phyloP scores from a whole-genome alignment of 2,888 invertebrate species.

The Leucophenga montana region DNA sequence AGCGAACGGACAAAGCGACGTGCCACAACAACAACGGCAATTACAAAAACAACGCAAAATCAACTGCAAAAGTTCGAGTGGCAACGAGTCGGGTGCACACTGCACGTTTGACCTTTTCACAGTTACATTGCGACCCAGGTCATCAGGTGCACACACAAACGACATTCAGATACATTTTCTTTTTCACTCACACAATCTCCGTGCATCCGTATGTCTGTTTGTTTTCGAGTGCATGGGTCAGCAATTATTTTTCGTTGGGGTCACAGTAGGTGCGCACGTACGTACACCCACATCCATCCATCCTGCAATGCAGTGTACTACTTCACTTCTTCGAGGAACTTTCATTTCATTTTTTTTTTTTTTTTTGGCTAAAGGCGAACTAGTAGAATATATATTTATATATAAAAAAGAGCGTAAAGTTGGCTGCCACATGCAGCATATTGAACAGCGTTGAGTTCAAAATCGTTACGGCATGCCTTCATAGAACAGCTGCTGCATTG shows the following conservation, averaged over 20 bases:
- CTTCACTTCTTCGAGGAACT: conserved; percentile 4
- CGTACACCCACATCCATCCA: conserved; percentile 38
- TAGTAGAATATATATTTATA: conserved; percentile 43
- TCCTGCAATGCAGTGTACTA: not conserved
- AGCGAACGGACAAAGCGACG: not conserved
- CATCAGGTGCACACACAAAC: conserved; percentile 11
- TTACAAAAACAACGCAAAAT: conserved; percentile 6
- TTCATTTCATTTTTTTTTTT: not conserved
- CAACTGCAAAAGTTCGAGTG: conserved; percentile 23
- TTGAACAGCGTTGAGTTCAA: conserved; percentile 57
- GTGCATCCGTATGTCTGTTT: conserved; percentile 41
- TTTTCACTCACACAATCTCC: not conserved
- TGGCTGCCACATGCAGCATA: conserved; percentile 54
- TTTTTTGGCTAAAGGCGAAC: conserved; percentile 23
- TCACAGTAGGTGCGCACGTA: conserved; percentile 58
- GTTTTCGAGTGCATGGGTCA: conserved; percentile 67
- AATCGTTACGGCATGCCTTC: not conserved
- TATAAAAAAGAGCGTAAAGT: conserved; percentile 41
- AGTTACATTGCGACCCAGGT: conserved; percentile 7
- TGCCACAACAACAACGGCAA: not conserved
- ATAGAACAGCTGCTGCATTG: conserved; percentile 65
- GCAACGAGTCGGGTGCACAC: conserved; percentile 7
- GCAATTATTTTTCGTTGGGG: conserved; percentile 69
- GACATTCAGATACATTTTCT: not conserved
- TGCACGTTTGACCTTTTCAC: conserved; percentile 24